Percentiles rank a stretch among this genome's conserved stretches.
These are phyloP conservation scores for Sphyrna mokarran DNA, from an alignment of 2,113 vertebrate genomes.

Conservation along the genomic window DNA sequence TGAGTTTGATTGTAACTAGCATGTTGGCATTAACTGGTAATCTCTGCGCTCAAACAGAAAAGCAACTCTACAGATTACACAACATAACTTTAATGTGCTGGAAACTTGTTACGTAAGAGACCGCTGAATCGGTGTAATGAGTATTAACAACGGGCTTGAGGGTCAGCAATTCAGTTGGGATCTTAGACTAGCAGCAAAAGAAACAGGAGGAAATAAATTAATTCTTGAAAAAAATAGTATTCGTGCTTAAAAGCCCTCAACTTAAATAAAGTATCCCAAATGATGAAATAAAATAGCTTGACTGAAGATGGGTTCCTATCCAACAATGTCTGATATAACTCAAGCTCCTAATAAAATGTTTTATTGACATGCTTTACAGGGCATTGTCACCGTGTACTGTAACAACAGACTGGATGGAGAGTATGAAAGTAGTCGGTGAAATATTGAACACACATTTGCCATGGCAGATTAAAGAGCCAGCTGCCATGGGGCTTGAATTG, in stretches of 20 bases:
- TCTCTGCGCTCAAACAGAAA: background rate
- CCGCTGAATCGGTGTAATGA: conserved; percentile 6
- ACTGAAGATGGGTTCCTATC: background rate
- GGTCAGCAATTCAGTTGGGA: background rate
- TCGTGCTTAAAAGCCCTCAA: background rate
- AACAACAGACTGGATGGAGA: conserved; percentile 17
- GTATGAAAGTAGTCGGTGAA: conserved; percentile 16
- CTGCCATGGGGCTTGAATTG: conserved; percentile 16
- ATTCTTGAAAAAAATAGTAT: background rate
- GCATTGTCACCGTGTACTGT: background rate
- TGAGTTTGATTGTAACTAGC: background rate
- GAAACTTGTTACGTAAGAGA: background rate
- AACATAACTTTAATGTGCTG: background rate
- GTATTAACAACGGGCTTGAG: background rate
- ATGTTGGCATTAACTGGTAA: conserved; percentile 4
- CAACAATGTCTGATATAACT: conserved; percentile 8
- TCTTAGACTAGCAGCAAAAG: background rate
- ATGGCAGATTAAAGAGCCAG: conserved; percentile 32
- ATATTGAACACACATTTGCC: conserved; percentile 31
- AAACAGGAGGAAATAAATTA: background rate
- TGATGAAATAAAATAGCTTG: conserved; percentile 24
- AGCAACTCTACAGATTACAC: background rate
- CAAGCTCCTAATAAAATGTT: conserved; percentile 27
- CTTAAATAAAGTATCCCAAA: conserved; percentile 25
- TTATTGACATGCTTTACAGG: conserved; percentile 28